These are phyloP conservation scores for Calyptommatus sinebrachiatus DNA, from an alignment of 2,113 vertebrate genomes.

Conservation along the genomic window DNA sequence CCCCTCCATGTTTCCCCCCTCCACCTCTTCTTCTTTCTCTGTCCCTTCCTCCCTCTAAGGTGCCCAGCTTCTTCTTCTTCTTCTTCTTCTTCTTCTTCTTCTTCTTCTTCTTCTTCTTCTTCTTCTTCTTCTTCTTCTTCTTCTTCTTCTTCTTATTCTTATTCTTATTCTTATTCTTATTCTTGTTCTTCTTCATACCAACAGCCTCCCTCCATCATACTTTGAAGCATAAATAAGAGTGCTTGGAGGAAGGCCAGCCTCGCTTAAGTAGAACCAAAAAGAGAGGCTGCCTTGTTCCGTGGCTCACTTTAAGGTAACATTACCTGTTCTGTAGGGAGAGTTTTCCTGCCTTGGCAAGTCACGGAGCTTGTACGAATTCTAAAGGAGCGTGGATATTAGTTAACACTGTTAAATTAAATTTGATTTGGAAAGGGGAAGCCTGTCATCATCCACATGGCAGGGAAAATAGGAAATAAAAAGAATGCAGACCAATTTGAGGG, in stretches of 20 bases:
- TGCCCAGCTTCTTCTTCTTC: no score
- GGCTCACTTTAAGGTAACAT: slow-evolving; percentile 40
- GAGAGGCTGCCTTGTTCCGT: background rate
- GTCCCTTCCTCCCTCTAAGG: no score
- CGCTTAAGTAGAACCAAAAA: slow-evolving; percentile 9
- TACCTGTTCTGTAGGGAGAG: slow-evolving; percentile 11
- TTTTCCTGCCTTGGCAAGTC: slow-evolving; percentile 67
- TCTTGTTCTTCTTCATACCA: background rate
- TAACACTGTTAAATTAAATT: slow-evolving; percentile 62
- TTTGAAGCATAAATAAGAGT: slow-evolving; percentile 1
- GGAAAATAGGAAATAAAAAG: slow-evolving; percentile 61
- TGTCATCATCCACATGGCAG: slow-evolving; percentile 60
- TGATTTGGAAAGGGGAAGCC: slow-evolving; percentile 61
- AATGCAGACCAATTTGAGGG: slow-evolving; percentile 51
- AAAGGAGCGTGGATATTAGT: slow-evolving; percentile 41
- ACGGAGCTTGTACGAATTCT: slow-evolving; percentile 33
- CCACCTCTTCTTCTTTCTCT: no score
- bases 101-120: no score
- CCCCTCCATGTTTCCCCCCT: no score
- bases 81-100: no score
- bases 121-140: no score
- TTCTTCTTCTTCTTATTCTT: no score
- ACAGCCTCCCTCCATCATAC: background rate
- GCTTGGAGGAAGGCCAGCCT: background rate
- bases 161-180: no score